Conservation (phyloP, 2,888 invertebrate genomes). For the Epirrhoe alternata region DNA sequence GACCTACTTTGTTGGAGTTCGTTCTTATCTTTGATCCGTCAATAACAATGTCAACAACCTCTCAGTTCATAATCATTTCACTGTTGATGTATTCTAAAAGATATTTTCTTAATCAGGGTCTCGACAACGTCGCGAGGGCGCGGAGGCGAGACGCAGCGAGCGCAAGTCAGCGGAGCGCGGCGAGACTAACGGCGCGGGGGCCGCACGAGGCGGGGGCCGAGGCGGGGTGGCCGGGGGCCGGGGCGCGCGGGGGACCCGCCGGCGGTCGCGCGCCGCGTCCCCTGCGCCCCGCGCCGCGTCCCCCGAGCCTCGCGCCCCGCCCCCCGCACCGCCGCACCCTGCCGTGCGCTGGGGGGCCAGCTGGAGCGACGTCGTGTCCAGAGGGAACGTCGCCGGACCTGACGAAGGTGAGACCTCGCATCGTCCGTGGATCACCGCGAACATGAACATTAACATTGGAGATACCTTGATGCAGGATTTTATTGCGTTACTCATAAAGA, state of each 20-base stretch:
- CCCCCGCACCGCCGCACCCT: slow-evolving; percentile 44
- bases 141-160: slow-evolving; percentile 39
- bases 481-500: no score
- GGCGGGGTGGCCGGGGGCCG: slow-evolving; percentile 46
- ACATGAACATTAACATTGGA: no score
- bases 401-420: slow-evolving; percentile 22
- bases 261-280: slow-evolving; percentile 44
- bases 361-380: slow-evolving; percentile 72
- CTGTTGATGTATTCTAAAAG: neutral
- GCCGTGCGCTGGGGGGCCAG: slow-evolving; percentile 66
- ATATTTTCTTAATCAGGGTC: neutral
- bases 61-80: no score
- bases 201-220: slow-evolving; percentile 38
- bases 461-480: no score
- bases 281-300: slow-evolving; percentile 40
- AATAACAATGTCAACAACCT: no score
- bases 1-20: no score
- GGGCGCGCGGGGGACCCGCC: slow-evolving; percentile 44
- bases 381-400: slow-evolving; percentile 39
- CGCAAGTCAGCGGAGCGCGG: slow-evolving; percentile 40
- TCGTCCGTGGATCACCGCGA: no score
- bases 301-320: slow-evolving; percentile 40
- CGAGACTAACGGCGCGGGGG: slow-evolving; percentile 26
- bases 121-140: slow-evolving; percentile 21
- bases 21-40: no score